These are phyloP conservation scores for Cyrtorhinus lividipennis DNA, from an alignment of 1,140 invertebrate species.

Conservation along the genomic window DNA sequence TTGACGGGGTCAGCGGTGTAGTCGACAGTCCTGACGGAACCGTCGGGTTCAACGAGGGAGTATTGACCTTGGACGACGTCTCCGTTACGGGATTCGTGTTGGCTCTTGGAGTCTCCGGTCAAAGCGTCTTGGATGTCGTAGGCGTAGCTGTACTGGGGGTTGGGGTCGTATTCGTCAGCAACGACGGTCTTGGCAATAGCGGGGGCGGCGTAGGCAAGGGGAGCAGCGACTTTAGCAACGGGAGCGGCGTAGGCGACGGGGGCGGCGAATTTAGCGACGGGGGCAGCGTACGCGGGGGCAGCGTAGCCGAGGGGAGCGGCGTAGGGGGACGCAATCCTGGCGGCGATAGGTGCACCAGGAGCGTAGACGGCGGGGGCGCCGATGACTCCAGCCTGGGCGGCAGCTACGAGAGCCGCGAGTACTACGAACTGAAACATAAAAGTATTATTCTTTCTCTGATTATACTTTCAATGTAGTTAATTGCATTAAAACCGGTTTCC, in stretches of 20 bases:
- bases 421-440: conserved; percentile 26
- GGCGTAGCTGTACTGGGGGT: too few relatives aligned
- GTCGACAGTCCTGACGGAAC: too few relatives aligned
- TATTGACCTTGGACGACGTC: too few relatives aligned
- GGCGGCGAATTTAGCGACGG: neutral
- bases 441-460: too few relatives aligned
- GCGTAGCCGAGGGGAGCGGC: conserved; percentile 20
- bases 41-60: too few relatives aligned
- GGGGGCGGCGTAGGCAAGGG: conserved; percentile 7
- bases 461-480: too few relatives aligned
- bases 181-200: conserved; percentile 1
- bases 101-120: too few relatives aligned
- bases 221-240: neutral
- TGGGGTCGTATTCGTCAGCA: neutral
- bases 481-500: too few relatives aligned
- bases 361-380: conserved; percentile 24
- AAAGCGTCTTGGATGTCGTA: too few relatives aligned
- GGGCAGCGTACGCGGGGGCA: conserved; percentile 15
- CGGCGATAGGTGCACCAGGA: conserved; percentile 21
- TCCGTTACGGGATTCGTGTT: too few relatives aligned
- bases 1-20: too few relatives aligned
- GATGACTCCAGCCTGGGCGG: conserved; percentile 26
- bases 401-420: conserved; percentile 27
- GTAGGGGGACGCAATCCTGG: conserved; percentile 21
- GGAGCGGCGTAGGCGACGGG: too few relatives aligned